A percentile compares a stretch with the other conserved stretches of the same genome.
Conservation (phyloP, 2,113 vertebrate species). For the Chrysochloris asiatica region DNA sequence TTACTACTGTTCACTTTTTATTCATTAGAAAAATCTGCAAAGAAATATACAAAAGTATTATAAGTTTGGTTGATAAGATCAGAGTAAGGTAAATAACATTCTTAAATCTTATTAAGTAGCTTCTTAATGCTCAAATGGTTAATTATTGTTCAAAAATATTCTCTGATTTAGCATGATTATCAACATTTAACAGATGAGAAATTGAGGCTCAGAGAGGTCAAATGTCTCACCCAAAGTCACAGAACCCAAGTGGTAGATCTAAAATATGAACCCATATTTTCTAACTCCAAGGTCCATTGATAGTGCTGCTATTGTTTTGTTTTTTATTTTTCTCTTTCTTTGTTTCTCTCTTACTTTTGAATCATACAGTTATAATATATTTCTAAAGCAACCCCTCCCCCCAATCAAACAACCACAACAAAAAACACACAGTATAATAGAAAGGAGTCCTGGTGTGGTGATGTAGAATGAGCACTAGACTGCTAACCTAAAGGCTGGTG, state of each 20-base stretch:
- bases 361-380: not conserved
- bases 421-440: not conserved
- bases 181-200: not conserved
- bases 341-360: not conserved
- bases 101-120: no score
- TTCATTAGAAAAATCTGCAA: conserved; percentile 15
- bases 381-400: no score
- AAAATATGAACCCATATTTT: not conserved
- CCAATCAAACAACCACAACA: no score
- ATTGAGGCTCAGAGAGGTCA: not conserved
- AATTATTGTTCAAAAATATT: not conserved
- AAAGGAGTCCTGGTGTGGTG: no score
- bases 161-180: not conserved
- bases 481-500: no score
- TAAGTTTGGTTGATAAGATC: not conserved
- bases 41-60: not conserved
- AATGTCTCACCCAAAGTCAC: not conserved
- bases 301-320: no score
- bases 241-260: not conserved
- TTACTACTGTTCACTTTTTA: not conserved
- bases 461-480: no score
- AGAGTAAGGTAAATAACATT: conserved; percentile 1
- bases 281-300: not conserved
- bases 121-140: not conserved
- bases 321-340: not conserved